Percentiles rank a stretch among this genome's conserved stretches.
These are phyloP conservation scores for Tor tambroides DNA, from an alignment of 2,113 vertebrate genomes.

Conservation along the genomic window DNA sequence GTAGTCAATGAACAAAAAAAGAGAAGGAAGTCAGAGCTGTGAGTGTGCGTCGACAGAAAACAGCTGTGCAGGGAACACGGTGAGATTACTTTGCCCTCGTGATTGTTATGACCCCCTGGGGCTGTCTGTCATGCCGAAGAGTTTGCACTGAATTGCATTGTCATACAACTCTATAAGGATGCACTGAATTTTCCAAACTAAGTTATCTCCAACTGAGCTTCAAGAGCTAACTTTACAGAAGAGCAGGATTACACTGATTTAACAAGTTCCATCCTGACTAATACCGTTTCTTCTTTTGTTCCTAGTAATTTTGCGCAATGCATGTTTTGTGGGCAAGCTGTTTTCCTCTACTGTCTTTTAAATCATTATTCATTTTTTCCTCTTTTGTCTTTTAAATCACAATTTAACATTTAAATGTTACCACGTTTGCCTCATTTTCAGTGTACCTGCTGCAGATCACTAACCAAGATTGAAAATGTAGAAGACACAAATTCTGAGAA, in stretches of 20 bases:
- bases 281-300: neutral
- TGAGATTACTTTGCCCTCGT: constrained; percentile 28
- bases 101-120: constrained; percentile 41
- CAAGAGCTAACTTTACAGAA: neutral
- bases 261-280: neutral
- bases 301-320: neutral
- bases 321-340: neutral
- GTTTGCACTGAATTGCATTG: constrained; percentile 17
- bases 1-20: constrained; percentile 24
- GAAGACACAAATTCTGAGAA: no score
- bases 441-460: neutral
- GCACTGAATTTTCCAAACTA: neutral
- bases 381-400: neutral
- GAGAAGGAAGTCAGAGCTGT: constrained; percentile 33
- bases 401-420: neutral
- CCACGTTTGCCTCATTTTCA: neutral
- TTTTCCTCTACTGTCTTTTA: no score
- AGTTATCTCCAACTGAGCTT: neutral
- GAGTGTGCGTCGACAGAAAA: constrained; percentile 46
- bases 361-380: no score
- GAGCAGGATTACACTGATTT: neutral
- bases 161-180: constrained; percentile 17
- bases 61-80: constrained; percentile 46
- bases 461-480: neutral
- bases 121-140: constrained; percentile 19